Evolutionary conservation across 2,113 vertebrate species (phyloP).

Genomic region (Cololabis saira): DNA sequence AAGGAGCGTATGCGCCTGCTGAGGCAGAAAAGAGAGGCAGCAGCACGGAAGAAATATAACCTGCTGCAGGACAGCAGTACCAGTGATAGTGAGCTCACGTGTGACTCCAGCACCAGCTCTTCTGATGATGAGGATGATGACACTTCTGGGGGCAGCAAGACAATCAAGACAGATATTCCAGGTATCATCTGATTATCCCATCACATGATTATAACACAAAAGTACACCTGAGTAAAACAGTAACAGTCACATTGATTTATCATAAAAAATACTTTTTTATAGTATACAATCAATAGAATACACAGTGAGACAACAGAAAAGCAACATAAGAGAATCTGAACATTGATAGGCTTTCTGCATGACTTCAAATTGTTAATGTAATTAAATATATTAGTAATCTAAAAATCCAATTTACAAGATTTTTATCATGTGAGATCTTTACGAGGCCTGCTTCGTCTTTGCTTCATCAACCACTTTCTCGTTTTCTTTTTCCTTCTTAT

Average conservation of each 20-base stretch:
- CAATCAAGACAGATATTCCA: conserved; percentile 97
- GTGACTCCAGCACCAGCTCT: conserved; percentile 93
- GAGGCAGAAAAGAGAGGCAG: conserved; percentile 94
- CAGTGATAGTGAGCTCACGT: conserved; percentile 97
- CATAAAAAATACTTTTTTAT: conserved; percentile 14
- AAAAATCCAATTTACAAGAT: conserved; percentile 9
- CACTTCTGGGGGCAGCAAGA: conserved; percentile 94
- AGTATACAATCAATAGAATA: not conserved
- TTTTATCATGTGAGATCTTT: conserved; percentile 8
- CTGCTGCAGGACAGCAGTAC: conserved; percentile 99
- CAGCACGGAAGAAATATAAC: conserved; percentile 95
- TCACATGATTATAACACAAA: conserved; percentile 16
- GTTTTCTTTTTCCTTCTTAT: conserved; percentile 17
- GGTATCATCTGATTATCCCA: conserved; percentile 78
- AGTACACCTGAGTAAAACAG: conserved; percentile 4
- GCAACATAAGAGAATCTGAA: not conserved
- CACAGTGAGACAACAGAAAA: not conserved
- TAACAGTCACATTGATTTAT: conserved; percentile 4
- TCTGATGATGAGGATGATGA: conserved; percentile 93
- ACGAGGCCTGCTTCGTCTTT: conserved; percentile 46
- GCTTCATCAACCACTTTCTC: conserved; percentile 17
- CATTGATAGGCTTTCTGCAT: conserved; percentile 7
- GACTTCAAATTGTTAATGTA: not conserved
- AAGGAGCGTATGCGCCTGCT: conserved; percentile 94
- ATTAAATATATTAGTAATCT: not conserved